phyloP scores from a whole-genome alignment of 92 coral and sea anemone species.

The Isaurus tuberculatus region DNA sequence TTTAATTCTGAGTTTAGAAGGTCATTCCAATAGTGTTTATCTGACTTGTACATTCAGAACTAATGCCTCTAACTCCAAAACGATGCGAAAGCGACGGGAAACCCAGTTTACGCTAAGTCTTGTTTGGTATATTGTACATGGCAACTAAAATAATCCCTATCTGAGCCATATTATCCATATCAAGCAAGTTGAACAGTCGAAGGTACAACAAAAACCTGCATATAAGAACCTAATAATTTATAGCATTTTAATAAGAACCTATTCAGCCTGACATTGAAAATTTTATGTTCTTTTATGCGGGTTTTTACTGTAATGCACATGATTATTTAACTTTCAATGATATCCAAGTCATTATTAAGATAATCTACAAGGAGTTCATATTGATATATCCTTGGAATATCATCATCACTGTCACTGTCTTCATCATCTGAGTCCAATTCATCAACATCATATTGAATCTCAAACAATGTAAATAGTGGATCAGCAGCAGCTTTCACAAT shows the following conservation, averaged over 20 bases:
- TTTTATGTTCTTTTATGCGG: too few species aligned
- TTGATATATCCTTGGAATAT: neutral
- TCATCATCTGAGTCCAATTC: neutral
- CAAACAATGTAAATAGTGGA: constrained; percentile 5
- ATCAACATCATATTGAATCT: constrained; percentile 9
- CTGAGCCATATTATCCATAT: neutral
- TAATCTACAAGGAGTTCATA: constrained; percentile 8
- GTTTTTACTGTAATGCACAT: neutral
- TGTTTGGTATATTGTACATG: neutral
- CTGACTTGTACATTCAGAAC: too few species aligned
- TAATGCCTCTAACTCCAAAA: too few species aligned
- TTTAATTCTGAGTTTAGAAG: too few species aligned
- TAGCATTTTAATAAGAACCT: too few species aligned
- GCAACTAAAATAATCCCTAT: neutral
- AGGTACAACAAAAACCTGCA: too few species aligned
- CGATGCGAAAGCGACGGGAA: too few species aligned
- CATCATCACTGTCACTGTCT: neutral
- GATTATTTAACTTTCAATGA: neutral
- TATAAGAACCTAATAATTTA: too few species aligned
- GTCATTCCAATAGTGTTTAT: too few species aligned
- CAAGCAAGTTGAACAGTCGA: neutral
- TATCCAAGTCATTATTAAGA: constrained; percentile 9
- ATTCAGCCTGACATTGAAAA: too few species aligned
- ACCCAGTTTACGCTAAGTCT: too few species aligned
- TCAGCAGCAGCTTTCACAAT: constrained; percentile 17